Evolutionary conservation across 2,888 invertebrate genomes (phyloP), one percentile per base, ranked within the genome.

Genomic region (Vannuccia rotundouncinata): DNA sequence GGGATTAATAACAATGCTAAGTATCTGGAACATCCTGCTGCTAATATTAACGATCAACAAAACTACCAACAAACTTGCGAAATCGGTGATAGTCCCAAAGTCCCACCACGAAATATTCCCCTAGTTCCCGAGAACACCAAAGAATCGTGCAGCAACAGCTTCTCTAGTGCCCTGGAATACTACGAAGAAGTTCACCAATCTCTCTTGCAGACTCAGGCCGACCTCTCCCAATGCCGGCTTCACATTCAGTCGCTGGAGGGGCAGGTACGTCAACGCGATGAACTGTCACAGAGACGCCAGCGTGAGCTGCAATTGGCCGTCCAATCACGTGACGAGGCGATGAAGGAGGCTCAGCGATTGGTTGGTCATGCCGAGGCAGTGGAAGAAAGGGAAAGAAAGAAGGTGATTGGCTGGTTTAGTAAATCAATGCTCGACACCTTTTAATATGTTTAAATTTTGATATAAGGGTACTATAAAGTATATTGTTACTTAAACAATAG

Each of bases 331-430:
- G 85, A 86, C 5, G 85, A 86, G 78, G 83, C 84, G 17, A 78
- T 85, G 77, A 83, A 83, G 79, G 85, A 87, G 79, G 82, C 83
- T 28, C 83, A 84, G 76, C 82, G 83, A 76, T 66, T 86, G 74
- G 78, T 84, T 31, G 83, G 82, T 1, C 84, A 85, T 29, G 59
- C 85, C 25, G 84, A 85, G 78, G 83, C 83, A 29, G 76, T 84
- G 31, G 85, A 86, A 59, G 84, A 84, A 13, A 81, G 84, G 45
- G 85, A 85, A 31, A 83, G 83, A 60, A 80, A 83, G 59, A 85
- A 85, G 84, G 86, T 85, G 75, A 29, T n/a, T 77, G 29, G 25
- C 66, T 25, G n/a, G n/a, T n/a, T n/a, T n/a, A n/a, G n/a, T n/a
- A n/a, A n/a, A n/a, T n/a, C n/a, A n/a, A n/a, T n/a, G n/a, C n/a